These are phyloP conservation scores for Bostrychus sinensis DNA, from an alignment of 2,113 vertebrate genomes.

Conservation along the genomic window DNA sequence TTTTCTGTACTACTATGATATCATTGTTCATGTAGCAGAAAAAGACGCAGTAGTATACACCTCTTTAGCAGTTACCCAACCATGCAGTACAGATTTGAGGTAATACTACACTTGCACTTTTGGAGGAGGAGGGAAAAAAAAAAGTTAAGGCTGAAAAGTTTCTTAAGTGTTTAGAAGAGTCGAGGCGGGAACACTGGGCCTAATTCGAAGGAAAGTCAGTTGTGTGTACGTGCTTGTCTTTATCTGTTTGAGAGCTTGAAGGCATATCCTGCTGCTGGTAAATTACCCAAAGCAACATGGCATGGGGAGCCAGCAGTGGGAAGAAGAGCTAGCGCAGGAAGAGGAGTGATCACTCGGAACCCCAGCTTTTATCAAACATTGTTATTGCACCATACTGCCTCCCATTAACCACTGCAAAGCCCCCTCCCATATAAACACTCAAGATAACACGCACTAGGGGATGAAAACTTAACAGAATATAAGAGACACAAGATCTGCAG, in stretches of 20 bases:
- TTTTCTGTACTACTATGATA: too few species aligned
- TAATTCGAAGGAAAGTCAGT: slow-evolving; percentile 44
- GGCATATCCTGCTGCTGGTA: slow-evolving; percentile 65
- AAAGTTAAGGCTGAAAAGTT: slow-evolving; percentile 42
- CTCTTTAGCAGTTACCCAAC: not conserved
- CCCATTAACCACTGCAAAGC: slow-evolving; percentile 56
- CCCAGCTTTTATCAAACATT: slow-evolving; percentile 71
- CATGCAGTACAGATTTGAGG: not conserved
- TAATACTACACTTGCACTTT: slow-evolving; percentile 19
- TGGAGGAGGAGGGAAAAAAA: slow-evolving; percentile 7
- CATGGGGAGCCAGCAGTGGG: slow-evolving; percentile 47
- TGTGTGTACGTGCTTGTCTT: slow-evolving; percentile 28
- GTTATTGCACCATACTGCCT: slow-evolving; percentile 61
- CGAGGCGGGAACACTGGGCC: slow-evolving; percentile 39
- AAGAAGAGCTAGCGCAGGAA: slow-evolving; percentile 47
- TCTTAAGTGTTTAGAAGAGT: slow-evolving; percentile 30
- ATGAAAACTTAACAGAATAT: slow-evolving; percentile 1
- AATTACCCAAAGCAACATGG: slow-evolving; percentile 69
- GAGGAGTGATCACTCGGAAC: slow-evolving; percentile 65
- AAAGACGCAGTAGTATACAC: not conserved
- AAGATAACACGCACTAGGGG: slow-evolving; percentile 4
- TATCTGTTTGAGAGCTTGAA: slow-evolving; percentile 63
- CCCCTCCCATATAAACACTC: not conserved
- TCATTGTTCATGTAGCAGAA: too few species aligned
- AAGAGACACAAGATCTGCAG: not conserved